Evolutionary conservation across 2,888 invertebrate genomes (phyloP), one percentile per base, ranked within the genome.

Genomic region (Glyphotaelius pellucidus): DNA sequence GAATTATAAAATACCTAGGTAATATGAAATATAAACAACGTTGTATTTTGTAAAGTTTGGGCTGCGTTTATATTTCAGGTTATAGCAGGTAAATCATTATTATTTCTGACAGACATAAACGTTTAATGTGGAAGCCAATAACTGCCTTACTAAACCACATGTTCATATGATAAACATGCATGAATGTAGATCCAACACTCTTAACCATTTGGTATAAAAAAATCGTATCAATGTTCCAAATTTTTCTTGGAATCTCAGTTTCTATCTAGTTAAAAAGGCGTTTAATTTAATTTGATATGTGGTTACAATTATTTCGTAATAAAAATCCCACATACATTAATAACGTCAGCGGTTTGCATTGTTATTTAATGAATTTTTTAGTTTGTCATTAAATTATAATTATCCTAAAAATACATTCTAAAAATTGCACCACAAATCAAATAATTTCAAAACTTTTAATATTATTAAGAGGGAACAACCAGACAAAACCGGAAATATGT

Each of bases 1-100:
- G 83, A 38, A 83, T 83, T 83, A 83, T 25, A 35, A 83, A 67
- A 67, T 67, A 67, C 67, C 67, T 67, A 25, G n/a, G n/a, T 83
- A 32, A 83, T 83, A 32, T 83, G 35, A 32, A 83, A 83, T 38
- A 83, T 83, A 83, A 83, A 83, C 35, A 83, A 83, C 19, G 32
- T 32, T 38, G 19, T 83, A 19, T n/a, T 83, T 83, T 25, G 9
- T 19, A 19, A 9, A 67, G 67, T 67, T 67, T n/a, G 9, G 67
- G 25, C 67, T 67, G 2, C 67, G 67, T 25, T 83, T 35, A 83
- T 14, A 83, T 83, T 83, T 83, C 83, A 35, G 35, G 83, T 83
- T 83, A 35, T 35, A 11, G 25, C 35, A 19, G 7, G 25, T 83
- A 83, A 83, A 83, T 83, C 83, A 83, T 83, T 83, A 83, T 83